phyloP scores from a whole-genome alignment of 2,888 invertebrate species.

The Parnassius apollo region DNA sequence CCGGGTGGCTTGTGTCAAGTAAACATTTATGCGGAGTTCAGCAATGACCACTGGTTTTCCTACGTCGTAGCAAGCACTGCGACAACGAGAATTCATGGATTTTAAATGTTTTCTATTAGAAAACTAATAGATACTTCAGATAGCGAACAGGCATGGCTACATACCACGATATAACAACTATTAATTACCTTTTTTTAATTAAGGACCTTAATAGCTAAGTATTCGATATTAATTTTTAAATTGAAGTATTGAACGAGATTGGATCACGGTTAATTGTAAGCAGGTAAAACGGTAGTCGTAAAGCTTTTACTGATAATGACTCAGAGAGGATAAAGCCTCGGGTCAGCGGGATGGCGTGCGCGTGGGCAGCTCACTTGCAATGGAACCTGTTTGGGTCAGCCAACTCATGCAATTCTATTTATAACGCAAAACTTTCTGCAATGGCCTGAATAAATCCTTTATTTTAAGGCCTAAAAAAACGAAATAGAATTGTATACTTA shows the following conservation, averaged over 20 bases:
- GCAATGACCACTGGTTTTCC: slow-evolving; percentile 2
- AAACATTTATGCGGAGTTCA: slow-evolving; percentile 12
- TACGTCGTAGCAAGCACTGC: not conserved
- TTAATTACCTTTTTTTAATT: not conserved
- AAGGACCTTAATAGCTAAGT: not conserved
- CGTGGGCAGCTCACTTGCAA: slow-evolving; percentile 64
- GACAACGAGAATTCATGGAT: not conserved
- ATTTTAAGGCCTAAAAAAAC: slow-evolving; percentile 38
- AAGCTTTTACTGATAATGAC: slow-evolving; percentile 45
- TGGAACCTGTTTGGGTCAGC: slow-evolving; percentile 76
- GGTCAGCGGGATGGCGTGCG: slow-evolving; percentile 58
- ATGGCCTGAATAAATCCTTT: slow-evolving; percentile 45
- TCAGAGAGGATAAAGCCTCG: slow-evolving; percentile 52
- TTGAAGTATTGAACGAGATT: not conserved
- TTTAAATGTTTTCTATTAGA: slow-evolving; percentile 11
- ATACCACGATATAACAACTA: not conserved
- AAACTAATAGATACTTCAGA: not conserved
- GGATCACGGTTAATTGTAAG: slow-evolving; percentile 9
- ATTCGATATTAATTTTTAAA: no score
- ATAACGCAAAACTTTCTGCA: slow-evolving; percentile 62
- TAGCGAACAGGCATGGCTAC: not conserved
- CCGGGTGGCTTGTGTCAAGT: slow-evolving; percentile 3
- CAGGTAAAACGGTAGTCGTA: slow-evolving; percentile 30
- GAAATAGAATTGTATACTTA: slow-evolving; percentile 6
- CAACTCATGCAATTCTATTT: slow-evolving; percentile 72